A percentile compares a stretch with the other conserved stretches of the same genome.
These are phyloP conservation scores for Hippoglossus stenolepis DNA, from an alignment of 2,113 vertebrate genomes.

Conservation along the genomic window DNA sequence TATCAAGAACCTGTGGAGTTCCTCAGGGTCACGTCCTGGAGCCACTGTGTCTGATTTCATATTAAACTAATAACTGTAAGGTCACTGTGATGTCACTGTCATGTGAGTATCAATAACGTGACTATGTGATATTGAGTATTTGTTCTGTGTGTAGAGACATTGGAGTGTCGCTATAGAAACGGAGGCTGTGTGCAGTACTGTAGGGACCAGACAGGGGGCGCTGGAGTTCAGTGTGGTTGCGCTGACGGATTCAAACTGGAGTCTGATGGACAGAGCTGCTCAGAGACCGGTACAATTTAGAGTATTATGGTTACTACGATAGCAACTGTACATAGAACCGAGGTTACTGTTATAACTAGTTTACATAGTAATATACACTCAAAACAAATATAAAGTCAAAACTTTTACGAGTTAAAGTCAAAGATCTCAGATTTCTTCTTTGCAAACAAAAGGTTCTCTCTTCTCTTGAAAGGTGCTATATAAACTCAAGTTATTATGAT, in stretches of 20 bases:
- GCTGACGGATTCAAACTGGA: conserved; percentile 66
- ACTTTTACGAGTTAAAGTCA: too few species aligned
- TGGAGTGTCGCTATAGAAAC: conserved; percentile 82
- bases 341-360: background rate
- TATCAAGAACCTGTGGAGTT: background rate
- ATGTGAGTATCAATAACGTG: background rate
- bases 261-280: conserved; percentile 49
- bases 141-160: conserved; percentile 27
- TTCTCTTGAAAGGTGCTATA: too few species aligned
- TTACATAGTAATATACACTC: too few species aligned
- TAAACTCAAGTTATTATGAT: too few species aligned
- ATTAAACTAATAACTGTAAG: background rate
- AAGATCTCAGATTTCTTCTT: too few species aligned
- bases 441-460: too few species aligned
- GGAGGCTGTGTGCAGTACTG: conserved; percentile 86
- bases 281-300: conserved; percentile 27
- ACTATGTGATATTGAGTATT: background rate
- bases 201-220: conserved; percentile 51
- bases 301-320: background rate
- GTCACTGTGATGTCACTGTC: background rate
- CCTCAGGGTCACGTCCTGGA: background rate
- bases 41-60: background rate
- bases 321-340: background rate
- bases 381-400: too few species aligned
- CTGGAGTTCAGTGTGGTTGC: conserved; percentile 67